Percentiles rank a stretch among this genome's conserved stretches.
These are phyloP conservation scores for Sphaerophoria taeniata DNA, from an alignment of 2,888 invertebrate species.

Conservation along the genomic window DNA sequence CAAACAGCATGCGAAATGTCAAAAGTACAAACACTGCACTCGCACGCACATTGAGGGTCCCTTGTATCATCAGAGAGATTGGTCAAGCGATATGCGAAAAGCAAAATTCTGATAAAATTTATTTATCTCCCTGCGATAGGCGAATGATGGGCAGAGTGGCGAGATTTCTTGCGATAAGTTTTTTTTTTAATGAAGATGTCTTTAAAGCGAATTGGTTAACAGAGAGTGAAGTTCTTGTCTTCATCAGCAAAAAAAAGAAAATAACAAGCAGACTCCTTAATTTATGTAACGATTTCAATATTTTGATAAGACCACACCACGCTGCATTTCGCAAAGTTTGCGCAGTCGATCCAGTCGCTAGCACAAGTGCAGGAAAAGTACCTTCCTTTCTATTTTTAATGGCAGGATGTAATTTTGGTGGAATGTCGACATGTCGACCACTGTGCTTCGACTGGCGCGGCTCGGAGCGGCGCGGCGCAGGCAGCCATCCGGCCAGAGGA, in stretches of 20 bases:
- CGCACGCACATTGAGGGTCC: constrained; percentile 26
- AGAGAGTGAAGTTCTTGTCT: constrained; percentile 22
- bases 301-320: constrained; percentile 62
- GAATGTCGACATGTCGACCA: constrained; percentile 34
- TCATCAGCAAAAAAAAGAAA: background rate
- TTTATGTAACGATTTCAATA: constrained; percentile 68
- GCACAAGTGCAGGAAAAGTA: background rate
- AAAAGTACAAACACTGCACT: constrained; percentile 47
- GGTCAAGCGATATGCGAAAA: constrained; percentile 49
- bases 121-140: constrained; percentile 60
- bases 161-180: constrained; percentile 2
- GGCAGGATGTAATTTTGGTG: constrained; percentile 71
- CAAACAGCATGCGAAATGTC: constrained; percentile 41
- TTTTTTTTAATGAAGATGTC: constrained; percentile 67
- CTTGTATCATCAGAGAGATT: constrained; percentile 43
- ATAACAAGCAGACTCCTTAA: constrained; percentile 44
- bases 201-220: constrained; percentile 1
- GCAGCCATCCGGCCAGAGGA: too few relatives aligned
- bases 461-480: too few relatives aligned
- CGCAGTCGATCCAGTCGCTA: background rate
- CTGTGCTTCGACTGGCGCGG: too few relatives aligned
- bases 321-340: background rate
- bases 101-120: constrained; percentile 62
- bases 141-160: too few relatives aligned
- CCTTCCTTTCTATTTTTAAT: constrained; percentile 58